Evolutionary conservation across 2,113 vertebrate species (phyloP), one percentile per base, ranked within the genome.

Genomic region (Synodontis membranacea): DNA sequence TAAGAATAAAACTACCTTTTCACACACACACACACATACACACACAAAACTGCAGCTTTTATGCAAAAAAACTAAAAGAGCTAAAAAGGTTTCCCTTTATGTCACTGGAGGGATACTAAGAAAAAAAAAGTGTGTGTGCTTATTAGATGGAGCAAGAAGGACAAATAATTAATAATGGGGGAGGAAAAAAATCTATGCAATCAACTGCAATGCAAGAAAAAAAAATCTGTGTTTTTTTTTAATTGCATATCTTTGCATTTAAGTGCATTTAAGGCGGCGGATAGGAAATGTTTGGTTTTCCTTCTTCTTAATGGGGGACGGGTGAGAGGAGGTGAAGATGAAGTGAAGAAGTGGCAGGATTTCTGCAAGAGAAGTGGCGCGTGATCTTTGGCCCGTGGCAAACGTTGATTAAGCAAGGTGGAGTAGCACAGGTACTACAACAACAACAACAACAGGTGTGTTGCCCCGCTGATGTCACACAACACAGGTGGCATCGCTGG

Each of bases 391-490:
- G 50, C 84, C 75, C 21, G 5, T 62, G n/a, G 23, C 25, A 70
- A 23, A 19, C 34, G 83, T 82, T 87, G 80, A 80, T 82, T 86
- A 89, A 83, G 50, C 34, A 82, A 81, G 80, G 84, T 84, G 86
- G 88, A 75, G 86, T 74, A 80, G 42, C n/a, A 19, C 44, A 87
- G 42, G 62, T 79, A 79, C 78, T 39, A 81, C 72, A 75, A 75
- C 82, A 52, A 62, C 68, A 85, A 89, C 85, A 89, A 87, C 78
- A 89, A 86, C 88, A 89, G 84, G 84, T 83, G 84, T 89, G 52
- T 81, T 70, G 31, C 14, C 31, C 81, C 80, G 66, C 37, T 88
- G 80, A 86, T 84, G 54, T 89, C 81, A 75, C n/a, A 56, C 56
- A 66, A 19, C 56, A 52, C 60, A 52, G 39, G 74, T 66, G 9